Base-by-base conservation (phyloP, 1,140 invertebrate genomes). In the Drusus annulatus region DNA sequence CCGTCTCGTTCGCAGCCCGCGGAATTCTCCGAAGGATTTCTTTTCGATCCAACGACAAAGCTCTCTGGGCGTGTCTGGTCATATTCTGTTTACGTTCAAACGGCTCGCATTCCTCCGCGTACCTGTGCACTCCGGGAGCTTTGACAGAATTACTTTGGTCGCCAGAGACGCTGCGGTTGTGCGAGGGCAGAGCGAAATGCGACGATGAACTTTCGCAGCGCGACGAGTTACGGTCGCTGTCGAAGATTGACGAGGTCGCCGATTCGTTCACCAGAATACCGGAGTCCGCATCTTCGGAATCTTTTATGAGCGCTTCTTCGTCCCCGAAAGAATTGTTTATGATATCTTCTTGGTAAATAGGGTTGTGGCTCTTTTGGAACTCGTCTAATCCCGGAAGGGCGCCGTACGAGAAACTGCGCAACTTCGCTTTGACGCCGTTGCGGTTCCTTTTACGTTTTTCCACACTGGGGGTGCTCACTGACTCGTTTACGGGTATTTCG, bases 321-420 rank as follows among this genome's bases (percentile, higher is more conserved):
- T 93, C 91, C 83, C 91, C 92, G 63, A 91, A 88, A 1, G 91
- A 87, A 17, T 86, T 85, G 79, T 88, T 86, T 75, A 88, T 87
- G 19, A 88, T 87, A 17, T 90, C 89, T 71, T 92, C 91, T 78
- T 91, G 89, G 83, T 90, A 92, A 13, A 93, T 86, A n/a, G 91
- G 90, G 85, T 89, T 90, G 77, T 92, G 92, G 78, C 91, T 91
- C 81, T 91, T 93, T 80, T 93, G 91, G 68, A 95, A 91, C 84
- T 94, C 94, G 76, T 94, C 93, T 68, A 95, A 86, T 0, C 93
- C 93, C 0, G 94, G 94, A 54, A 95, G 84, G 3, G 93, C 92
- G 1, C 94, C 94, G 81, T 94, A 95, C 0, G 94, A 95, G 84
- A 95, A 95, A 84, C 94, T 95, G 15, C 94, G 88, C 54, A 94